Conservation (phyloP, 2,888 invertebrate genomes). For the Zele albiditarsus region DNA sequence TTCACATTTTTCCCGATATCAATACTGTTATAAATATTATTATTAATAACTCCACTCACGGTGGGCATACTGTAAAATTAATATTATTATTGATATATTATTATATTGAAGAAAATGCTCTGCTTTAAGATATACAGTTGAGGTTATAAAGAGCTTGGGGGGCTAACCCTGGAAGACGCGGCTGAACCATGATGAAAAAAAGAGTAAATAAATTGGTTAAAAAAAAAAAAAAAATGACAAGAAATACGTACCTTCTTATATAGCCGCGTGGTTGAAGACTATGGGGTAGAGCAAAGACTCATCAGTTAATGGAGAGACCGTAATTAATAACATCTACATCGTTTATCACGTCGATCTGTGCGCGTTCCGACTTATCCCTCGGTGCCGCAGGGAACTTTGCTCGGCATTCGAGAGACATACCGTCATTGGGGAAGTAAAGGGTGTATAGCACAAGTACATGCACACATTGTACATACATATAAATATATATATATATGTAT, state of each 20-base stretch:
- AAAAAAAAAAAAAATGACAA: not conserved
- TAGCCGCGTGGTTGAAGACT: conserved; percentile 26
- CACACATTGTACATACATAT: not conserved
- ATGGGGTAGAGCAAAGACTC: conserved; percentile 49
- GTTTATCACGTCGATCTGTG: conserved; percentile 64
- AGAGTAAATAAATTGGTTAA: not conserved
- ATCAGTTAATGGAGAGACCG: conserved; percentile 64
- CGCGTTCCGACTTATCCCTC: conserved; percentile 55
- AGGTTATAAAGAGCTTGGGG: not conserved
- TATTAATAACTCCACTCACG: not conserved
- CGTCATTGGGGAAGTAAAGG: not conserved
- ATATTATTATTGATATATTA: not conserved
- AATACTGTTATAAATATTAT: not conserved
- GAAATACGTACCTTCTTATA: not conserved
- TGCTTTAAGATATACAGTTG: not conserved
- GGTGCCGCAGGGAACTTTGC: conserved; percentile 30
- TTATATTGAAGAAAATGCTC: not conserved
- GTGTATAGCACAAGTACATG: not conserved
- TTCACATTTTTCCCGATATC: not conserved
- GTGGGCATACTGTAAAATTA: not conserved
- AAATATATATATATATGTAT: not conserved
- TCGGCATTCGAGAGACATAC: conserved; percentile 24
- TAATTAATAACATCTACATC: conserved; percentile 64
- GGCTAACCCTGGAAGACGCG: not conserved
- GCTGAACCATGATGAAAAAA: not conserved